Evolutionary conservation across 1,140 invertebrate species (phyloP).

Genomic region (Rhyzopertha dominica): DNA sequence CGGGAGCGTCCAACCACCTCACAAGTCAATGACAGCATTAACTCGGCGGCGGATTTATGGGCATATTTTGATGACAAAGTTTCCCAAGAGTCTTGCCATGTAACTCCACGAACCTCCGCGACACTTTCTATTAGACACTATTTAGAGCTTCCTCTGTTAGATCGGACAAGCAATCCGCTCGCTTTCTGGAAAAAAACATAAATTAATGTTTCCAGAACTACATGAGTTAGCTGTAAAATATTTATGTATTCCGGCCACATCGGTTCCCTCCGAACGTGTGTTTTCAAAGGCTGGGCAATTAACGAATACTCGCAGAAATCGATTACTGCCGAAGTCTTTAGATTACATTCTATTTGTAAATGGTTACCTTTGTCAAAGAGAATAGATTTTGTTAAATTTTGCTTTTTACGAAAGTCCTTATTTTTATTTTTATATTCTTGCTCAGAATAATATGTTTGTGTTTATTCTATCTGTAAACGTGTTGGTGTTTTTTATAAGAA

Average conservation of each 20-base stretch:
- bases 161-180: constrained; percentile 22
- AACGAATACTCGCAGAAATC: constrained; percentile 26
- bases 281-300: constrained; percentile 28
- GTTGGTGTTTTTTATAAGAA: too few relatives aligned
- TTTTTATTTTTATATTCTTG: too few relatives aligned
- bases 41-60: constrained; percentile 10
- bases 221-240: constrained; percentile 26
- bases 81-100: background rate
- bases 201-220: constrained; percentile 22
- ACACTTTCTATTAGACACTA: constrained; percentile 9
- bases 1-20: background rate
- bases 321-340: constrained; percentile 22
- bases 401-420: too few relatives aligned
- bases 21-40: background rate
- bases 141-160: constrained; percentile 21
- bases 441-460: too few relatives aligned
- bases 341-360: constrained; percentile 18
- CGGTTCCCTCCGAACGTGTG: constrained; percentile 31
- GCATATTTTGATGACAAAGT: constrained; percentile 15
- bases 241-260: constrained; percentile 31
- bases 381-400: too few relatives aligned
- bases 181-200: constrained; percentile 25
- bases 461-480: too few relatives aligned
- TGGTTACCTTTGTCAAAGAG: too few relatives aligned
- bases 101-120: constrained; percentile 8